phyloP scores from a whole-genome alignment of 2,888 invertebrate species.

The Yponomeuta malinellus region DNA sequence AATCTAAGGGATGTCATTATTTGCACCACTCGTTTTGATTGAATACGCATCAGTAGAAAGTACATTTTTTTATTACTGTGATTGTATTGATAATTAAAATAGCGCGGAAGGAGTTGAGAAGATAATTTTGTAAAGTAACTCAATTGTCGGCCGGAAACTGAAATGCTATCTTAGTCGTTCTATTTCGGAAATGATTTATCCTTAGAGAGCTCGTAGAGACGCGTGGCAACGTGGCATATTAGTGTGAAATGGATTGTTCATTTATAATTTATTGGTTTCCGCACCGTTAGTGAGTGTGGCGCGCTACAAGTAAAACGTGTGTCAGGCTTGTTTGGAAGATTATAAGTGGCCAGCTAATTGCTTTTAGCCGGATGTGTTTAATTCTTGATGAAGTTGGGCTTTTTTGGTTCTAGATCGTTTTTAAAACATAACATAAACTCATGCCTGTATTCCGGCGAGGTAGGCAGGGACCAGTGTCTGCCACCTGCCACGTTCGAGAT shows the following conservation, averaged over 20 bases:
- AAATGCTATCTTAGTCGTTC: conserved; percentile 36
- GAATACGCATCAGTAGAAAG: no score
- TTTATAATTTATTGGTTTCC: conserved; percentile 54
- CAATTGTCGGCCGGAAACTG: conserved; percentile 58
- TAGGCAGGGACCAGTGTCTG: no score
- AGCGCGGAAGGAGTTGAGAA: not conserved
- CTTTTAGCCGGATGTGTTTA: conserved; percentile 19
- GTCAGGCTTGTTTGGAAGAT: conserved; percentile 33
- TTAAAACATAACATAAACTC: no score
- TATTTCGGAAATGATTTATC: conserved; percentile 70
- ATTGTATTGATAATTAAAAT: no score
- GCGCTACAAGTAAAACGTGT: conserved; percentile 32
- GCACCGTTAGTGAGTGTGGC: conserved; percentile 30
- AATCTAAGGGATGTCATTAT: no score
- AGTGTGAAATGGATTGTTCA: conserved; percentile 53
- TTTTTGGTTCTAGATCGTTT: not conserved
- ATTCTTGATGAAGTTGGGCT: not conserved
- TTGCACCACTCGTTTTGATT: no score
- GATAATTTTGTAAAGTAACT: conserved; percentile 29
- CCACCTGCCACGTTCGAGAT: no score
- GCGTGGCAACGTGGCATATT: conserved; percentile 58
- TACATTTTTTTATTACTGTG: no score
- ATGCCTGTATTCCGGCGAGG: no score
- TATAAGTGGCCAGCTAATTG: conserved; percentile 30
- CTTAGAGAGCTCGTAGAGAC: conserved; percentile 44